These are phyloP conservation scores for Gryllus longicercus DNA, from an alignment of 2,888 invertebrate genomes.

Conservation along the genomic window DNA sequence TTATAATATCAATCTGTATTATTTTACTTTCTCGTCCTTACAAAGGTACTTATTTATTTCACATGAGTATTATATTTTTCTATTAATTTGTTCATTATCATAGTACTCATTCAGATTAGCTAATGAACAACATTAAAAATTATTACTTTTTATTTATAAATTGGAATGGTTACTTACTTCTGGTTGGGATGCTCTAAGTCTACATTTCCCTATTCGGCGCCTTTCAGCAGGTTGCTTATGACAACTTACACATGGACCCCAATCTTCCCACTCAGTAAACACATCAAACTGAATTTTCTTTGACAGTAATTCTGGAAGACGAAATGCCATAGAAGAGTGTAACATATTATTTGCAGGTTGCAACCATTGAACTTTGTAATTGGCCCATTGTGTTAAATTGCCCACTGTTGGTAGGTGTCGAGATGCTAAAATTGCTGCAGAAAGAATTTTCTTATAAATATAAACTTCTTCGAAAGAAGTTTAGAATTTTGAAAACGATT, in stretches of 20 bases:
- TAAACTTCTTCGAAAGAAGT: too few species aligned
- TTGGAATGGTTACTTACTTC: not conserved
- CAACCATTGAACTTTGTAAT: not conserved
- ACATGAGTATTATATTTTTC: too few species aligned
- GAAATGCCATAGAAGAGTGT: not conserved
- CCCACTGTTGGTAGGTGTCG: not conserved
- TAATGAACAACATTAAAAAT: too few species aligned
- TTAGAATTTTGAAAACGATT: too few species aligned
- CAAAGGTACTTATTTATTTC: too few species aligned
- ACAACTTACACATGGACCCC: not conserved
- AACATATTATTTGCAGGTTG: conserved; percentile 1
- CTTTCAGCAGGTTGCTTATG: not conserved
- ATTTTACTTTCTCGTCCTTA: too few species aligned
- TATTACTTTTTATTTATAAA: too few species aligned
- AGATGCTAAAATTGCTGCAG: not conserved
- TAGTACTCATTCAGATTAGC: too few species aligned
- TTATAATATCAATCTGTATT: too few species aligned
- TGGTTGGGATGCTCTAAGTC: not conserved
- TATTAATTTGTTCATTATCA: too few species aligned
- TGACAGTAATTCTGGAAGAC: not conserved
- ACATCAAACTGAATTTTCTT: not conserved
- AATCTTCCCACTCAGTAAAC: not conserved
- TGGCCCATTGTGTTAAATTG: not conserved
- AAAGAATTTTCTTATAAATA: too few species aligned
- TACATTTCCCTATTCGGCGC: not conserved